phyloP scores from a whole-genome alignment of 2,797 vertebrate species.

The Sphaeramia orbicularis region DNA sequence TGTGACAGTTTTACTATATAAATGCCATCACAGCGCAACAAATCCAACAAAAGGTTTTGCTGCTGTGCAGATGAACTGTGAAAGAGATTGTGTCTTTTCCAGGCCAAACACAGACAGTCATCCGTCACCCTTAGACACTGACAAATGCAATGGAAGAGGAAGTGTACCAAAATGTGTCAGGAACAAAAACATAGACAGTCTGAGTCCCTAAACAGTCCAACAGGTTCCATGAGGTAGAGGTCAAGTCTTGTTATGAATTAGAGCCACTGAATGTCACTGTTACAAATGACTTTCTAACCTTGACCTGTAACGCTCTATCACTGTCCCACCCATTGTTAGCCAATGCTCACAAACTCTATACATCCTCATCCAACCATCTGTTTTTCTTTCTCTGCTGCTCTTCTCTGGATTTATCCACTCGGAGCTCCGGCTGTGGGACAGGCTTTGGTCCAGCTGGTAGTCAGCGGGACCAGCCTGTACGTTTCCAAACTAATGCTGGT shows the following conservation, averaged over 20 bases:
- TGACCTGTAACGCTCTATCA: slow-evolving; percentile 26
- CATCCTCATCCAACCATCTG: slow-evolving; percentile 71
- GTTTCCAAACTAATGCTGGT: slow-evolving; percentile 50
- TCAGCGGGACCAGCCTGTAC: slow-evolving; percentile 56
- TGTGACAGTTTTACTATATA: neutral
- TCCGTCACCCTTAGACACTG: slow-evolving; percentile 26
- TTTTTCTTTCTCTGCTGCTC: slow-evolving; percentile 54
- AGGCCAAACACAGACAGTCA: slow-evolving; percentile 9
- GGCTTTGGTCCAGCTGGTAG: slow-evolving; percentile 75
- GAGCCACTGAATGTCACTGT: slow-evolving; percentile 39
- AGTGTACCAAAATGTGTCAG: slow-evolving; percentile 25
- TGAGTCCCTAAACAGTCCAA: slow-evolving; percentile 44
- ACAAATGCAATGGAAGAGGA: slow-evolving; percentile 33
- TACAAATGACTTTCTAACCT: slow-evolving; percentile 55
- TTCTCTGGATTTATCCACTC: slow-evolving; percentile 43
- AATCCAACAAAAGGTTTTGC: neutral
- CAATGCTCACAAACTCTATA: slow-evolving; percentile 19
- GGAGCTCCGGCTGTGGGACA: slow-evolving; percentile 58
- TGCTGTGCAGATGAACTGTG: neutral
- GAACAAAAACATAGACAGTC: slow-evolving; percentile 21
- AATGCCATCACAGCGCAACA: neutral
- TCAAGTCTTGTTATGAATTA: slow-evolving; percentile 53
- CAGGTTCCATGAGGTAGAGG: slow-evolving; percentile 52
- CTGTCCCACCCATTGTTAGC: slow-evolving; percentile 38
- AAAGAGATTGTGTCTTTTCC: slow-evolving; percentile 8